Conservation (phyloP, 2,797 vertebrate genomes). For the Gymnoscopelus braueri region DNA sequence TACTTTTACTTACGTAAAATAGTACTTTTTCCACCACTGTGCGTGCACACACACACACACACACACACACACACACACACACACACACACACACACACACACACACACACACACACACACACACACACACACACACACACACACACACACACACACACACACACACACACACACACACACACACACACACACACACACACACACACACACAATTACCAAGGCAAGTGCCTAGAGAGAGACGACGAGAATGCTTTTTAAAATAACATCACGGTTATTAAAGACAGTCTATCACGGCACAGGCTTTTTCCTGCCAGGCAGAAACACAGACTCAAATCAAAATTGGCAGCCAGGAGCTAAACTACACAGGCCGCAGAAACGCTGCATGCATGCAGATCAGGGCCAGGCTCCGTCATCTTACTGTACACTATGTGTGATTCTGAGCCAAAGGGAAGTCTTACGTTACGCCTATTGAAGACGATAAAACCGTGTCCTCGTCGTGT, state of each 20-base stretch:
- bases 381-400: too few relatives aligned
- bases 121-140: conserved; percentile 9
- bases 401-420: too few relatives aligned
- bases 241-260: too few relatives aligned
- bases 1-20: too few relatives aligned
- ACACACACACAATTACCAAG: too few relatives aligned
- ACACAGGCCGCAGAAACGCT: not conserved
- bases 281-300: too few relatives aligned
- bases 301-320: conserved; percentile 26
- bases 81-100: not conserved
- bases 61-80: conserved; percentile 25
- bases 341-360: conserved; percentile 29
- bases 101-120: conserved; percentile 3
- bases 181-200: not conserved
- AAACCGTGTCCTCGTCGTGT: conserved; percentile 1
- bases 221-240: too few relatives aligned
- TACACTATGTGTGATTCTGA: too few relatives aligned
- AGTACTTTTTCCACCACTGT: too few relatives aligned
- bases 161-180: conserved; percentile 3
- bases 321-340: conserved; percentile 22
- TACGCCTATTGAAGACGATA: too few relatives aligned
- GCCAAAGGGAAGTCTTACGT: too few relatives aligned
- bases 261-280: too few relatives aligned
- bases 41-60: conserved; percentile 12
- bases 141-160: conserved; percentile 6